Base-by-base conservation (phyloP, 2,113 vertebrate species). In the Xyrauchen texanus region DNA sequence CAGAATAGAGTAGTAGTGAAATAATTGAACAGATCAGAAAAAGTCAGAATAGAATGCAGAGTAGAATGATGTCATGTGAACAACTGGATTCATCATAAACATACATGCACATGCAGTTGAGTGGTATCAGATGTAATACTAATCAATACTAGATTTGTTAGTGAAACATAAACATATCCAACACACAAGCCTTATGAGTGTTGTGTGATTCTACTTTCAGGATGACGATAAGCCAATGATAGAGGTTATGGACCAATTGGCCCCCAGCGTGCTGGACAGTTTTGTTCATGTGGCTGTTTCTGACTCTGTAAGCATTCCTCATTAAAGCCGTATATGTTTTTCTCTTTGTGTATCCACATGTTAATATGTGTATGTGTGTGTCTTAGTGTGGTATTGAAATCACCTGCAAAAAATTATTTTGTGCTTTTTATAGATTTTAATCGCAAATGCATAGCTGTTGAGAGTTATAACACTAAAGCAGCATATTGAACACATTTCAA, bases 161-260 rank as follows among this genome's bases (percentile, higher is more conserved):
- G 21, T 64, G 12, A 9, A 76, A 1, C 21, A 42, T 52, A 65
- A 53, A 15, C 5, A 73, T 45, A 53, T 10, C 21, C 21, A 34
- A 34, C 44, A n/a, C 21, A 21, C 46, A 13, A 45, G 47, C 21
- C 49, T 62, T 4, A n/a, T 34, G 7, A 6, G 8, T 34, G 21
- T 34, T 34, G 21, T 34, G 21, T 34, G 21, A 65, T 46, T 55
- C 61, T n/a, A 70, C 11, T 76, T 81, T 3, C 90, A 99, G 97
- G 97, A 98, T 13, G 98, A 99, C 69, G 98, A 99, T 91, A 97
- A 95, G 83, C 97, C 97, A 16, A 96, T 99, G 97, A 97, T 99
- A 70, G 98, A 99, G 89, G 94, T 99, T 84, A 95, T 99, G 98
- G 97, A 99, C 91, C 97, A 98, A 21, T 87, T 99, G 80, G 98